Percentiles rank a stretch among this genome's conserved stretches.
Evolutionary conservation across 2,113 vertebrate genomes (phyloP).

Genomic region (Lepisosteus osseus): DNA sequence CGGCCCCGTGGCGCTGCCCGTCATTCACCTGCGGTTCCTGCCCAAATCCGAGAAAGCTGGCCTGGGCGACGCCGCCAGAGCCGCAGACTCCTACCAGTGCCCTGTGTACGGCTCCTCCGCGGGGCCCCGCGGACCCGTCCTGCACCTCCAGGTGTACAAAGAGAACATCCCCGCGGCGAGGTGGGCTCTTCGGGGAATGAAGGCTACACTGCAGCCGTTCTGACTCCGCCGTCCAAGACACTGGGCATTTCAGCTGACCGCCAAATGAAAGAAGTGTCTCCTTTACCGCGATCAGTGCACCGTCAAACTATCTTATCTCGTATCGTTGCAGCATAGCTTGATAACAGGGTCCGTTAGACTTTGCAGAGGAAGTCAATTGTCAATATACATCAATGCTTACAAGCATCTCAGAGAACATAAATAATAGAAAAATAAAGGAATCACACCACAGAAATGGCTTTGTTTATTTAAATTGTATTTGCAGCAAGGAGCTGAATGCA

Average conservation of each 20-base stretch:
- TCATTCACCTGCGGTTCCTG: constrained; percentile 25
- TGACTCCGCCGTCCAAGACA: neutral
- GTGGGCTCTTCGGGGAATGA: constrained; percentile 29
- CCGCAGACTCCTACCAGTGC: constrained; percentile 17
- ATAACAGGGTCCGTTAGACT: no score
- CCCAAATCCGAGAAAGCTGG: constrained; percentile 22
- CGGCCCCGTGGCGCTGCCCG: constrained; percentile 12
- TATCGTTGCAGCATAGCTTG: no score
- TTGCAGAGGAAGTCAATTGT: no score
- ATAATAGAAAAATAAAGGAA: neutral
- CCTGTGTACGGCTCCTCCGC: constrained; percentile 25
- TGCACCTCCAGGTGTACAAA: constrained; percentile 22
- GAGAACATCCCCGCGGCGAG: constrained; percentile 22
- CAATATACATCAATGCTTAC: no score
- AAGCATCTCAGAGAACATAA: no score
- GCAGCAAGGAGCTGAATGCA: neutral
- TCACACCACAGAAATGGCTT: constrained; percentile 25
- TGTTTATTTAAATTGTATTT: constrained; percentile 47
- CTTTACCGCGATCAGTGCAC: no score
- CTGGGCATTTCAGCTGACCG: neutral
- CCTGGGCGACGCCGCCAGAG: constrained; percentile 7
- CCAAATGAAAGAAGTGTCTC: no score
- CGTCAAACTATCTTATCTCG: no score
- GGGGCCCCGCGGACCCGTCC: constrained; percentile 15
- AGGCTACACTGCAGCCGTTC: constrained; percentile 29